A percentile compares a stretch with the other conserved stretches of the same genome.
Conservation (phyloP, 1,140 invertebrate species). For the Pristionchus pacificus region DNA sequence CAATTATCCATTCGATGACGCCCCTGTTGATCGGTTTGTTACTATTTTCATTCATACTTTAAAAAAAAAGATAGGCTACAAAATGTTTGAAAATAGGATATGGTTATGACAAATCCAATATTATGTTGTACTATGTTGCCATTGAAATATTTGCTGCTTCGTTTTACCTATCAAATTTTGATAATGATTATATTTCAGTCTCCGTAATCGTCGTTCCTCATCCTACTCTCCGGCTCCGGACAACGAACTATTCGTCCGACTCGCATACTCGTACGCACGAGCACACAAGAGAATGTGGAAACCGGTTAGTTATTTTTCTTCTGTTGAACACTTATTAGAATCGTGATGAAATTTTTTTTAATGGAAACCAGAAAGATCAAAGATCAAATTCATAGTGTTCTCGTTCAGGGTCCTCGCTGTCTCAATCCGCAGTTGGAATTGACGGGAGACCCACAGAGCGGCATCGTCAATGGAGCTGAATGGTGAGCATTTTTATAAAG, state of each 20-base stretch:
- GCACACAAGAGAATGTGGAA: conserved; percentile 45
- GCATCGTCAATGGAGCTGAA: conserved; percentile 61
- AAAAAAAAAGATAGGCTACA: no score
- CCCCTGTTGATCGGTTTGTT: conserved; percentile 63
- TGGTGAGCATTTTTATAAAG: conserved; percentile 57
- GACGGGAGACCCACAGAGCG: conserved; percentile 46
- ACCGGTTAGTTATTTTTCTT: conserved; percentile 18
- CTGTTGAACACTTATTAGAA: not conserved
- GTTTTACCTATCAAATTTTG: no score
- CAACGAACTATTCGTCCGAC: conserved; percentile 74
- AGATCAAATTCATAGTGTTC: no score
- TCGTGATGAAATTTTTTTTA: not conserved
- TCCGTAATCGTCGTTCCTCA: conserved; percentile 7
- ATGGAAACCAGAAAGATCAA: no score
- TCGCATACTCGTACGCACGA: conserved; percentile 77
- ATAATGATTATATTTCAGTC: no score
- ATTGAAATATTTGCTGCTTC: no score
- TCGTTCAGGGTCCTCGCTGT: conserved; percentile 42
- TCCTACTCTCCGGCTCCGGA: conserved; percentile 65
- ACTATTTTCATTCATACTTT: no score
- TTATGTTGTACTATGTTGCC: no score
- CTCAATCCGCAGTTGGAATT: conserved; percentile 40
- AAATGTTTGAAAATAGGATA: no score
- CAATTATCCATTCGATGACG: conserved; percentile 84
- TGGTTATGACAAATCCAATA: no score